A percentile compares a stretch with the other conserved stretches of the same genome.
phyloP scores from a whole-genome alignment of 2,888 invertebrate species.

The Melikaiella ostensackeni region DNA sequence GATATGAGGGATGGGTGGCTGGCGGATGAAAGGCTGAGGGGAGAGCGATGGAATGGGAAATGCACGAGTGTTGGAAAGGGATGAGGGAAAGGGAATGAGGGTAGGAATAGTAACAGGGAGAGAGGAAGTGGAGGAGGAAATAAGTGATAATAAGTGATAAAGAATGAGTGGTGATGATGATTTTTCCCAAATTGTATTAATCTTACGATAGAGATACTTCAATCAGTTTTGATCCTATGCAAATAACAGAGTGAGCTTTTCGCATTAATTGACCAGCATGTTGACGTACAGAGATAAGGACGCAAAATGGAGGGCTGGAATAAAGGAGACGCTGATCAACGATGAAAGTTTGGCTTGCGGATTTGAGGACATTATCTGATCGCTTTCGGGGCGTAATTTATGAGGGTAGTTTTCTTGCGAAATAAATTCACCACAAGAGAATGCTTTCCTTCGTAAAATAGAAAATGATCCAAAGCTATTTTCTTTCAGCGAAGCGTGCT shows the following conservation, averaged over 20 bases:
- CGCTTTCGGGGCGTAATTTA: slow-evolving; percentile 64
- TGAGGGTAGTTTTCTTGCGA: slow-evolving; percentile 63
- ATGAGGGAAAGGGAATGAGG: no score
- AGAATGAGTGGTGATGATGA: no score
- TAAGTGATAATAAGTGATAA: no score
- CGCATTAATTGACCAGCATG: background rate
- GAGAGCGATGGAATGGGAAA: no score
- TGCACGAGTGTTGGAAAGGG: no score
- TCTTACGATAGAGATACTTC: no score
- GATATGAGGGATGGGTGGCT: no score
- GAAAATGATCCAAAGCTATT: background rate
- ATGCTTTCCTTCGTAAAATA: slow-evolving; percentile 22
- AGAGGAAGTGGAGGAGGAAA: no score
- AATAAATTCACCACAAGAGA: slow-evolving; percentile 53
- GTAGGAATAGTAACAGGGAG: no score
- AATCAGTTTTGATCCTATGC: background rate
- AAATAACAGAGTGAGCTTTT: background rate
- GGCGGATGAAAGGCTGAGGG: no score
- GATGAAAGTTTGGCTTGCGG: slow-evolving; percentile 66
- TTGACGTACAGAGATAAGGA: slow-evolving; percentile 37
- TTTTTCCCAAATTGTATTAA: no score
- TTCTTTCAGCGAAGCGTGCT: slow-evolving; percentile 7
- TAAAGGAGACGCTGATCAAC: slow-evolving; percentile 63
- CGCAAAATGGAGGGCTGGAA: slow-evolving; percentile 46
- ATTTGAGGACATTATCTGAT: slow-evolving; percentile 71